A percentile compares a stretch with the other conserved stretches of the same genome.
These are phyloP conservation scores for Harpegnathos saltator DNA, from an alignment of 1,140 invertebrate species.

Conservation along the genomic window DNA sequence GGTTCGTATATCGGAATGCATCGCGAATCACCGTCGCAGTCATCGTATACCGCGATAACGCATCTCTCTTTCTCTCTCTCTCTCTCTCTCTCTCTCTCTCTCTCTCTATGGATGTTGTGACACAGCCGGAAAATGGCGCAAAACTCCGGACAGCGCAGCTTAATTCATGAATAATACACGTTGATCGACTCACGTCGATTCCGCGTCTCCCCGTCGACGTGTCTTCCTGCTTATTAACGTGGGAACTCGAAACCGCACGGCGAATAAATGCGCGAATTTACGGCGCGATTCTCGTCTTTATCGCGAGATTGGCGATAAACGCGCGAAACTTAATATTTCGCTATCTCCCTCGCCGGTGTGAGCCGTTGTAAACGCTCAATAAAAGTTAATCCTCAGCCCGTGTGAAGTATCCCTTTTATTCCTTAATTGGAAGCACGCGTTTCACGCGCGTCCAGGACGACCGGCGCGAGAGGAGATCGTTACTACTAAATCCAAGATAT, in stretches of 20 bases:
- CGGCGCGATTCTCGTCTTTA: constrained; percentile 43
- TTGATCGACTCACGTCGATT: background rate
- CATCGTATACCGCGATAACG: no score
- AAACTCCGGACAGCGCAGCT: background rate
- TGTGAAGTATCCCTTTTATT: constrained; percentile 54
- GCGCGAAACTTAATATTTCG: constrained; percentile 59
- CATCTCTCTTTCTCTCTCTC: no score
- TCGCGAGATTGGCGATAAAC: constrained; percentile 48
- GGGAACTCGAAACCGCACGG: constrained; percentile 32
- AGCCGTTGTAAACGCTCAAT: constrained; percentile 50
- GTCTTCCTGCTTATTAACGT: constrained; percentile 49
- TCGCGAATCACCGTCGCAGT: no score
- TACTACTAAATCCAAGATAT: background rate
- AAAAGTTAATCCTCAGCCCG: constrained; percentile 44
- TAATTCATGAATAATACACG: constrained; percentile 20
- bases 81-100: no score
- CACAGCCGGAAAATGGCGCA: background rate
- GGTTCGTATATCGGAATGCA: no score
- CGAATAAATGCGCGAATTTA: constrained; percentile 51
- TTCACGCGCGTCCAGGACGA: constrained; percentile 23
- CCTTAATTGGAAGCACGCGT: constrained; percentile 51
- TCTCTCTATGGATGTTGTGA: background rate
- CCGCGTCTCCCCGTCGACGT: background rate
- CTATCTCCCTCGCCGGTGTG: constrained; percentile 12
- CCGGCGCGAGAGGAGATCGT: background rate